A percentile compares a stretch with the other conserved stretches of the same genome.
Evolutionary conservation across 2,797 vertebrate genomes (phyloP).

Genomic region (Anomalospiza imberbis): DNA sequence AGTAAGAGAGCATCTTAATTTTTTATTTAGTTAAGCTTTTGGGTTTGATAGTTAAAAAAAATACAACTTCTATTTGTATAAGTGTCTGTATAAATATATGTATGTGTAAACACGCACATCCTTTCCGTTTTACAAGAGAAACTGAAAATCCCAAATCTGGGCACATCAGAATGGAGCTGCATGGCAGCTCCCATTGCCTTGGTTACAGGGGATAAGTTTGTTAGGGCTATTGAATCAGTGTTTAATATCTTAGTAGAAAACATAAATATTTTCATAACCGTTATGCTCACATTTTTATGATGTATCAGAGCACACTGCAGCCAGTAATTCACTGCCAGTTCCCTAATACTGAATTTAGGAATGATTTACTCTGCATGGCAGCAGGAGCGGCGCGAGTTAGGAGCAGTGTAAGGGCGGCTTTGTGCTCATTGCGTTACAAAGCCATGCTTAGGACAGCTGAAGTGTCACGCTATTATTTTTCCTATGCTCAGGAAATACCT

Average conservation of each 20-base stretch:
- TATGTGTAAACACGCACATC: neutral
- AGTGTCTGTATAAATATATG: neutral
- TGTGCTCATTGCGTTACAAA: neutral
- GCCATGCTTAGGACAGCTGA: neutral
- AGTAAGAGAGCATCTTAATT: neutral
- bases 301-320: neutral
- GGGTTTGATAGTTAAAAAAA: neutral
- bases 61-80: neutral
- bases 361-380: neutral
- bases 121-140: neutral
- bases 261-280: neutral
- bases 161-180: neutral
- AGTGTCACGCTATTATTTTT: neutral
- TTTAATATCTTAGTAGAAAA: conserved; percentile 25
- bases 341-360: neutral
- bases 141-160: neutral
- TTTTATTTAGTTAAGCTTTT: neutral
- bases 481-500: conserved; percentile 4
- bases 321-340: conserved; percentile 33
- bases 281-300: neutral
- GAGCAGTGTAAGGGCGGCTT: neutral
- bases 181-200: neutral
- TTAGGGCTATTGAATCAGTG: neutral
- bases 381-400: conserved; percentile 3
- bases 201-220: neutral